A percentile compares a stretch with the other conserved stretches of the same genome.
Evolutionary conservation across 2,797 vertebrate species (phyloP).

Genomic region (Staurois parvus): DNA sequence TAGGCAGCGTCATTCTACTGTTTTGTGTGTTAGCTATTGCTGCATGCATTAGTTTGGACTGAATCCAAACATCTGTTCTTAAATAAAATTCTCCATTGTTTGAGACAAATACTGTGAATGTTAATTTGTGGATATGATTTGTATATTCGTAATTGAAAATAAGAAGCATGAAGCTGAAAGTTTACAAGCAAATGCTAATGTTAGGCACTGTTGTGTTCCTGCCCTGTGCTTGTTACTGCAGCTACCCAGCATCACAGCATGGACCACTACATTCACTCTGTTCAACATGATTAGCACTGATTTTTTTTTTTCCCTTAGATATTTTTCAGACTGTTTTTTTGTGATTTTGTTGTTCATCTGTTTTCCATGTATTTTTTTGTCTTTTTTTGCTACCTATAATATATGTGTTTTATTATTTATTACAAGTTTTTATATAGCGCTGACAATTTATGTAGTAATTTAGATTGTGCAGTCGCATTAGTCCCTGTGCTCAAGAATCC

Average conservation of each 20-base stretch:
- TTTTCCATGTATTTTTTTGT: too few species aligned
- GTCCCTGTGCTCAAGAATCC: too few species aligned
- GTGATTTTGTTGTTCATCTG: too few species aligned
- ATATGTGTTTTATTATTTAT: too few species aligned
- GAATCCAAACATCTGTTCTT: conserved; percentile 55
- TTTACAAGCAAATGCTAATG: conserved; percentile 43
- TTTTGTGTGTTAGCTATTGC: conserved; percentile 27
- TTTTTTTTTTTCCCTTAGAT: background rate
- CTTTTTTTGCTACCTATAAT: too few species aligned
- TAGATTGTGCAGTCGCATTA: too few species aligned
- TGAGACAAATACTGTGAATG: conserved; percentile 45
- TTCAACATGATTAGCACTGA: background rate
- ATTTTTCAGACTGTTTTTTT: too few species aligned
- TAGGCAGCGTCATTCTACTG: conserved; percentile 31
- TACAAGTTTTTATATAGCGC: too few species aligned
- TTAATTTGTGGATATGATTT: conserved; percentile 47
- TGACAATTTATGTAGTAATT: too few species aligned
- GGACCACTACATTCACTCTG: background rate
- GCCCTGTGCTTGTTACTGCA: background rate
- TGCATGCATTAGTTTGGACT: conserved; percentile 42
- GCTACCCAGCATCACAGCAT: conserved; percentile 19
- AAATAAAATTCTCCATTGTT: conserved; percentile 59
- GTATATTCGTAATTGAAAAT: conserved; percentile 58
- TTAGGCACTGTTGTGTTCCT: conserved; percentile 20
- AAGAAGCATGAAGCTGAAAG: conserved; percentile 58